phyloP scores from a whole-genome alignment of 2,888 invertebrate genomes.

The Rhabditophanes sp. region DNA sequence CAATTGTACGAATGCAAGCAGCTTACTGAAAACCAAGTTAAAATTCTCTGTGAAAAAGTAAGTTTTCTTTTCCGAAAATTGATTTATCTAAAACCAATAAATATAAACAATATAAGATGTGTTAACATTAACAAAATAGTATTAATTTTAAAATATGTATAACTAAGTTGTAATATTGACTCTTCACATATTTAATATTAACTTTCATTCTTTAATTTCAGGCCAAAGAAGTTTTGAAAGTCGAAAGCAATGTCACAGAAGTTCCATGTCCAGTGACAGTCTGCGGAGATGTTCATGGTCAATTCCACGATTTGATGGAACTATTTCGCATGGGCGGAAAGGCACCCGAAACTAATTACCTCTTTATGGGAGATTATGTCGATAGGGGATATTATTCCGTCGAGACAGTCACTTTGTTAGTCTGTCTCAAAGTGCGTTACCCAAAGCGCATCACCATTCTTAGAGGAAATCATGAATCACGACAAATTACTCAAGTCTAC shows the following conservation, averaged over 20 bases:
- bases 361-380: slow-evolving; percentile 99
- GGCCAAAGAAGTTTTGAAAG: slow-evolving; percentile 97
- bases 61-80: too few relatives aligned
- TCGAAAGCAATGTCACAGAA: slow-evolving; percentile 98
- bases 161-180: too few relatives aligned
- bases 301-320: slow-evolving; percentile 99
- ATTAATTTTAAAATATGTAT: too few relatives aligned
- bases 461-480: slow-evolving; percentile 94
- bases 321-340: slow-evolving; percentile 93
- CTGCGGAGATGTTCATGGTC: slow-evolving; percentile 97
- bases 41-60: slow-evolving; percentile 99
- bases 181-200: too few relatives aligned
- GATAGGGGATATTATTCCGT: slow-evolving; percentile 99
- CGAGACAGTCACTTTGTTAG: slow-evolving; percentile 92
- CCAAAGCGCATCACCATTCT: slow-evolving; percentile 97
- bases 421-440: slow-evolving; percentile 90
- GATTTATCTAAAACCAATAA: too few relatives aligned
- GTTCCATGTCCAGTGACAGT: slow-evolving; percentile 99
- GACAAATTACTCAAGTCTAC: slow-evolving; percentile 77
- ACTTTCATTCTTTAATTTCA: too few relatives aligned
- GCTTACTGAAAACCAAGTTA: slow-evolving; percentile 98
- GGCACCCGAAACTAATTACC: slow-evolving; percentile 95
- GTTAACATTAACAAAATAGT: too few relatives aligned
- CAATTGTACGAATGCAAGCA: slow-evolving; percentile 99
- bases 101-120: too few relatives aligned